Conservation (phyloP, 1,140 invertebrate genomes). For the Drosophila baimaii region DNA sequence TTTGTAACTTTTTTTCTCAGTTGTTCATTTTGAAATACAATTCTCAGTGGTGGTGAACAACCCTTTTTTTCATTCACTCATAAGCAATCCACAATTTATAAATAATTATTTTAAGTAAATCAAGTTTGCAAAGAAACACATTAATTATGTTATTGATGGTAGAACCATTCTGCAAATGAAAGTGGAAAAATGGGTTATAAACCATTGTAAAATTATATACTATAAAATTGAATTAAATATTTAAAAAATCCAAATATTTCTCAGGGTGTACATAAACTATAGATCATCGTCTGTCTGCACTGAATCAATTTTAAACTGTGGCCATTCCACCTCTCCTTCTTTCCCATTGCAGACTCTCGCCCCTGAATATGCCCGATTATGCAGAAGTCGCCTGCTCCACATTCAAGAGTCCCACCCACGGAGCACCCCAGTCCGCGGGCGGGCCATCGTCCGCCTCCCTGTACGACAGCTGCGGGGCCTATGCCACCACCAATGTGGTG, state of each 20-base stretch:
- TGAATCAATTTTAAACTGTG: conserved; percentile 58
- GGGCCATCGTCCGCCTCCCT: conserved; percentile 59
- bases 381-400: conserved; percentile 85
- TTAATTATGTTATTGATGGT: no score
- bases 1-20: no score
- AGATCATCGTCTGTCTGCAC: background rate
- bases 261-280: background rate
- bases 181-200: no score
- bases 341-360: conserved; percentile 73
- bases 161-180: no score
- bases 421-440: conserved; percentile 21
- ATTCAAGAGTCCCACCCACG: conserved; percentile 81
- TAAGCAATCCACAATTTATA: no score
- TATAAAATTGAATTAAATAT: background rate
- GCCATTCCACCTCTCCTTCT: conserved; percentile 6
- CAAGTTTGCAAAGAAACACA: no score
- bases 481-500: conserved; percentile 84
- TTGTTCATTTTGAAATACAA: no score
- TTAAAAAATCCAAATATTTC: background rate
- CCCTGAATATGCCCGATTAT: conserved; percentile 85
- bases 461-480: conserved; percentile 84
- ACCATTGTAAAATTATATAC: background rate
- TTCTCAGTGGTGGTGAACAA: no score
- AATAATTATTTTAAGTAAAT: no score
- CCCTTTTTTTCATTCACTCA: no score